These are phyloP conservation scores for Equus przewalskii DNA, from an alignment of 2,113 vertebrate genomes.

Conservation along the genomic window DNA sequence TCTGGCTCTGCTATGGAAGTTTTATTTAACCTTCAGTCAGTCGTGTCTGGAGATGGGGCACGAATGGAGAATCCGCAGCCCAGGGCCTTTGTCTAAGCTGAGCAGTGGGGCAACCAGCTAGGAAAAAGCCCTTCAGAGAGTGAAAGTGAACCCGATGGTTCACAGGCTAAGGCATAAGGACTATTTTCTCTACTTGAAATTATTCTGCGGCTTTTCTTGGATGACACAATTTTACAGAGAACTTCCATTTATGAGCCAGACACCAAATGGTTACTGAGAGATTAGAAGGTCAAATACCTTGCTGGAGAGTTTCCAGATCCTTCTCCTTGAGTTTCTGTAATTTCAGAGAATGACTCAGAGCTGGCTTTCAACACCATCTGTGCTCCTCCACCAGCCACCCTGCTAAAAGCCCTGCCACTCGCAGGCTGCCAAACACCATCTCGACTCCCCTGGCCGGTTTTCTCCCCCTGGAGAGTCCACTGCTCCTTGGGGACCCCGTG, in stretches of 20 bases:
- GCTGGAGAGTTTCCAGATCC: slow-evolving; percentile 61
- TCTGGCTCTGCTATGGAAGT: background rate
- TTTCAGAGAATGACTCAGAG: slow-evolving; percentile 70
- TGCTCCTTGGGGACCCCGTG: background rate
- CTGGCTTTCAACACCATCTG: slow-evolving; percentile 67
- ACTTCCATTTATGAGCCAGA: background rate
- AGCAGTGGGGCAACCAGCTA: background rate
- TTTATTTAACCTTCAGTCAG: background rate
- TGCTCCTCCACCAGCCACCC: slow-evolving; percentile 7
- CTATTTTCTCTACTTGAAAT: slow-evolving; percentile 14
- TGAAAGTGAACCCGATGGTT: background rate
- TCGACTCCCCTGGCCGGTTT: background rate
- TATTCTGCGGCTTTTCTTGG: background rate
- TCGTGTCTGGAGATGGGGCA: background rate
- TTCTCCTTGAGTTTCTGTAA: slow-evolving; percentile 60
- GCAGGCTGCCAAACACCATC: background rate
- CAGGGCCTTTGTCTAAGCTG: background rate
- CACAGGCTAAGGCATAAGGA: background rate
- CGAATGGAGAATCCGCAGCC: background rate
- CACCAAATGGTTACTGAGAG: background rate
- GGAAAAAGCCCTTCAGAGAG: background rate
- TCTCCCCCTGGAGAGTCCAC: background rate
- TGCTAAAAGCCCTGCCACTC: background rate
- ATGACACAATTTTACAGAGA: background rate
- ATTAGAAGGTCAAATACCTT: slow-evolving; percentile 64